These are phyloP conservation scores for Enteromius unitaeniatus DNA, from an alignment of 2,797 vertebrate genomes.

Conservation along the genomic window DNA sequence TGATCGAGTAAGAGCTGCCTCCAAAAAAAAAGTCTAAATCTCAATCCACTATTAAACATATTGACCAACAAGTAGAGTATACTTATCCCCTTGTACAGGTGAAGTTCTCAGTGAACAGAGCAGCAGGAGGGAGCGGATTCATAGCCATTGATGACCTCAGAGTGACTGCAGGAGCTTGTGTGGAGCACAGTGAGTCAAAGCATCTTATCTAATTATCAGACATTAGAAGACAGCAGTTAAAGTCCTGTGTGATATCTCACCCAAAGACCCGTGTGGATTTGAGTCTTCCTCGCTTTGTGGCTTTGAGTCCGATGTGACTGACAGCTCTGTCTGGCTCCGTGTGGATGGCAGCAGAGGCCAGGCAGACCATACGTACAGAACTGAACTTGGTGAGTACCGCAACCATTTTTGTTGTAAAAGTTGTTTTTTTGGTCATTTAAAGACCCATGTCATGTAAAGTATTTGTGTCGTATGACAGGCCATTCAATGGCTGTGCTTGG, in stretches of 20 bases:
- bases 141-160: slow-evolving; percentile 79
- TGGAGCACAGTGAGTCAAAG: slow-evolving; percentile 63
- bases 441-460: background rate
- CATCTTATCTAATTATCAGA: background rate
- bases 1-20: slow-evolving; percentile 61
- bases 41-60: background rate
- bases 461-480: slow-evolving; percentile 63
- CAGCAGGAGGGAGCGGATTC: slow-evolving; percentile 69
- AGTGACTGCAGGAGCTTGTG: slow-evolving; percentile 72
- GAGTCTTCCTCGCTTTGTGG: slow-evolving; percentile 71
- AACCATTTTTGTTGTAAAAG: background rate
- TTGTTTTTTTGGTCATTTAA: background rate
- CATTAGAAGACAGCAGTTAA: background rate
- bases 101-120: slow-evolving; percentile 68
- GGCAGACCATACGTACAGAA: slow-evolving; percentile 77
- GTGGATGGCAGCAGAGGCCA: slow-evolving; percentile 61
- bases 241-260: background rate
- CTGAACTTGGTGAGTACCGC: slow-evolving; percentile 71
- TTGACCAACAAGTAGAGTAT: background rate
- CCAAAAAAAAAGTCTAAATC: background rate
- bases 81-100: slow-evolving; percentile 63
- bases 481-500: slow-evolving; percentile 70
- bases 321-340: slow-evolving; percentile 67
- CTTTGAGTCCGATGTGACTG: slow-evolving; percentile 66
- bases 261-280: slow-evolving; percentile 75